phyloP scores from a whole-genome alignment of 2,888 invertebrate genomes.

The Drosophila fungiperda region DNA sequence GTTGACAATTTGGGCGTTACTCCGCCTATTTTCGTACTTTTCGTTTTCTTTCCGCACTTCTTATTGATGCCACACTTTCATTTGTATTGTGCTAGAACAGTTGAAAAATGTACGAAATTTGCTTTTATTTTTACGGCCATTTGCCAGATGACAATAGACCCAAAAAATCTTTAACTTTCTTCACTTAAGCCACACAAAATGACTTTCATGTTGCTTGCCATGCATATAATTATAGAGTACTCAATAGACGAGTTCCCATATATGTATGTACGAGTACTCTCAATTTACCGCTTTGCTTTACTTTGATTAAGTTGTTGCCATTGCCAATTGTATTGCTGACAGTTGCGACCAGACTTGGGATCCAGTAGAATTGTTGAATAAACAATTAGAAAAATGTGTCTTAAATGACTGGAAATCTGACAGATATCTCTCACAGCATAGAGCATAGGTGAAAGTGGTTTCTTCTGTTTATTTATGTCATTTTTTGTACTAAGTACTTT shows the following conservation, averaged over 20 bases:
- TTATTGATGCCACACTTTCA: constrained; percentile 58
- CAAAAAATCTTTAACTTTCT: constrained; percentile 71
- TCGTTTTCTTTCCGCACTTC: constrained; percentile 9
- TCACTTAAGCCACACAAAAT: constrained; percentile 36
- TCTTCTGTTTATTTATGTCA: constrained; percentile 5
- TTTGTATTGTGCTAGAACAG: constrained; percentile 57
- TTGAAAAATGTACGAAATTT: constrained; percentile 67
- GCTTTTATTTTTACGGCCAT: constrained; percentile 44
- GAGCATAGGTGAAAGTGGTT: constrained; percentile 57
- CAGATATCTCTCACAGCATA: constrained; percentile 40
- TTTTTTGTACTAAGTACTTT: constrained; percentile 9
- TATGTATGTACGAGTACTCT: constrained; percentile 15
- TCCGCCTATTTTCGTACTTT: constrained; percentile 36
- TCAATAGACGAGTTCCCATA: constrained; percentile 18
- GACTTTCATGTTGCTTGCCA: constrained; percentile 43
- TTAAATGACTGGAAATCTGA: constrained; percentile 58
- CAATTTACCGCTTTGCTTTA: constrained; percentile 16
- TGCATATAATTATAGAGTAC: constrained; percentile 68
- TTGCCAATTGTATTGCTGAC: constrained; percentile 53
- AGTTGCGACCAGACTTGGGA: constrained; percentile 44
- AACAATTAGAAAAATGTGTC: constrained; percentile 61
- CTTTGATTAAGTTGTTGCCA: constrained; percentile 64
- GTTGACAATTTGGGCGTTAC: constrained; percentile 45
- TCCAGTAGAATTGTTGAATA: constrained; percentile 19
- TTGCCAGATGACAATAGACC: constrained; percentile 47